Evolutionary conservation across 2,797 vertebrate genomes (phyloP).

Genomic region (Anisognathus igniventris): DNA sequence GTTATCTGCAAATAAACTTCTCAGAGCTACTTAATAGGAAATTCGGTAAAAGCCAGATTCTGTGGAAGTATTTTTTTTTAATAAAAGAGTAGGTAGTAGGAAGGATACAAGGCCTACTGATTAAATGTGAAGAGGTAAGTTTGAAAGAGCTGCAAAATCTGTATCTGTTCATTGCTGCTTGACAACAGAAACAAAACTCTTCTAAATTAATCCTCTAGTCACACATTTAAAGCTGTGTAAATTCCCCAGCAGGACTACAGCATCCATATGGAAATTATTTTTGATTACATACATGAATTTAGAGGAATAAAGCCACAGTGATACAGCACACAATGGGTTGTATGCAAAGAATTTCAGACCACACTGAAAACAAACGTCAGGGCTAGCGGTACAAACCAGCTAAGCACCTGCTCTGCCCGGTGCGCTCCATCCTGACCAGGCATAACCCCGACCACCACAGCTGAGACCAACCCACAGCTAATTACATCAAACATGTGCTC

Average conservation of each 20-base stretch:
- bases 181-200: neutral
- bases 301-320: neutral
- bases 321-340: rapidly evolving
- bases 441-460: neutral
- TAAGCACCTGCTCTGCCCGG: neutral
- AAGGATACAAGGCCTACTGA: neutral
- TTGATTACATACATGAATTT: neutral
- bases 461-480: neutral
- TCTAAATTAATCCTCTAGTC: neutral
- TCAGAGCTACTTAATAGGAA: neutral
- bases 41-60: neutral
- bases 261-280: neutral
- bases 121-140: neutral
- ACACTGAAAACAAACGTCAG: rapidly evolving
- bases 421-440: neutral
- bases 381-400: rapidly evolving
- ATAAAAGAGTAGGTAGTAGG: neutral
- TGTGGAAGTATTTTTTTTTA: neutral
- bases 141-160: neutral
- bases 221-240: neutral
- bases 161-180: neutral
- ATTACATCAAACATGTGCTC: neutral
- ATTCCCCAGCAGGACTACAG: neutral
- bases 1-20: neutral
- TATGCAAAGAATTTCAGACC: neutral